phyloP scores from a whole-genome alignment of 2,113 vertebrate species.

The Syrmaticus mikado region DNA sequence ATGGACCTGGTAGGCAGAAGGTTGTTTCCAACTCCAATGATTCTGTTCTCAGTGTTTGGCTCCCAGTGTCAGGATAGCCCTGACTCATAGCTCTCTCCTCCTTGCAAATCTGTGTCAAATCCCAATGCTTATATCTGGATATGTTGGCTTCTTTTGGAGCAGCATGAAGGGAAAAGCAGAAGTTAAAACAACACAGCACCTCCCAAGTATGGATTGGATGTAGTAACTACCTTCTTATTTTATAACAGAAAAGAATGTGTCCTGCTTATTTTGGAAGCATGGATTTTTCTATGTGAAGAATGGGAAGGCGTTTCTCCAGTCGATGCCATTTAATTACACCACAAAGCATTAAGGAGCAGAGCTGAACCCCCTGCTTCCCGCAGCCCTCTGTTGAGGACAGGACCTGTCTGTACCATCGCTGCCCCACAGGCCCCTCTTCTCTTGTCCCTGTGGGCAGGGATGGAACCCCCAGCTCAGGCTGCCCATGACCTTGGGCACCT shows the following conservation, averaged over 20 bases:
- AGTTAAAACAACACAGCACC: background rate
- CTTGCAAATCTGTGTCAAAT: background rate
- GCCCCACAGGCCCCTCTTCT: no score
- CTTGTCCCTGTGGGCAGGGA: no score
- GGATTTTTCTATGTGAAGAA: constrained; percentile 1
- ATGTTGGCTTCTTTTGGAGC: background rate
- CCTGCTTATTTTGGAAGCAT: background rate
- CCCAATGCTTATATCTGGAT: background rate
- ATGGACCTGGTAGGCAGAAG: no score
- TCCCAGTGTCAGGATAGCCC: no score
- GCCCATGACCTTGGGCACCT: no score
- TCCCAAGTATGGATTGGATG: background rate
- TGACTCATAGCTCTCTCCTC: no score
- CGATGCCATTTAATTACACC: background rate
- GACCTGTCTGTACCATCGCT: accelerated
- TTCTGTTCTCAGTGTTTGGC: no score
- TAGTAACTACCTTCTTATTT: background rate
- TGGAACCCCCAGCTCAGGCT: no score
- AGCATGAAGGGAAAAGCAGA: background rate
- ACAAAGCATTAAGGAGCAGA: background rate
- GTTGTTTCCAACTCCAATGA: no score
- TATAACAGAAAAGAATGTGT: background rate
- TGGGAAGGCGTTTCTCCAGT: background rate
- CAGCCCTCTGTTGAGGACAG: accelerated
- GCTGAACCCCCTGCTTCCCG: background rate